These are phyloP conservation scores for Amiota minor DNA, from an alignment of 2,888 invertebrate species.

Conservation along the genomic window DNA sequence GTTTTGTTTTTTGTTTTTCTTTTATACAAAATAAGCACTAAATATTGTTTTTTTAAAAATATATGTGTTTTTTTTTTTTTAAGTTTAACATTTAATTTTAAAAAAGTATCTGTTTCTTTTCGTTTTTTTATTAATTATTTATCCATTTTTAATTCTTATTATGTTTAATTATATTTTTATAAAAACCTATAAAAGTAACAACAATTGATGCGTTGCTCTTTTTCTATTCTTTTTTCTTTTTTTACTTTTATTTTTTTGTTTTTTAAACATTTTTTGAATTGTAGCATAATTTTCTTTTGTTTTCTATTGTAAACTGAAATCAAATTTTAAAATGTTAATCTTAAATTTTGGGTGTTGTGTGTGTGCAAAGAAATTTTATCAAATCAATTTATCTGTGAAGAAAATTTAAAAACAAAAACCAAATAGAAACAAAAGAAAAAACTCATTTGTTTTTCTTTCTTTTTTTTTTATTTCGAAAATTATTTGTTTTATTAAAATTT, in stretches of 20 bases:
- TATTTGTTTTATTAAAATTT: too few species aligned
- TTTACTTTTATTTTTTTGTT: not conserved
- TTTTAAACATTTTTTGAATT: not conserved
- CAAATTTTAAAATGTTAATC: too few species aligned
- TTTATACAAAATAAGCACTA: slow-evolving; percentile 14
- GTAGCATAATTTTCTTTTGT: not conserved
- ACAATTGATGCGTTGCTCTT: not conserved
- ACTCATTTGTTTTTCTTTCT: too few species aligned
- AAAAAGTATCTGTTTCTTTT: slow-evolving; percentile 12
- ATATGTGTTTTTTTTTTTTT: slow-evolving; percentile 1
- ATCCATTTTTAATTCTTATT: not conserved
- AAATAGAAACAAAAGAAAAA: too few species aligned
- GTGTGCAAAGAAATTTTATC: too few species aligned
- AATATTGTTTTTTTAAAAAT: slow-evolving; percentile 21
- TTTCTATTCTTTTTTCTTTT: not conserved
- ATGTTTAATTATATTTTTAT: not conserved
- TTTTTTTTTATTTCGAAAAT: too few species aligned
- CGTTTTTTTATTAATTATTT: too few species aligned
- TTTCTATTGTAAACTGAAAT: too few species aligned
- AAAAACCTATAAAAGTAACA: not conserved
- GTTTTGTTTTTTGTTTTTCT: slow-evolving; percentile 7
- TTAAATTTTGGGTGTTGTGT: too few species aligned
- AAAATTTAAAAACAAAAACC: too few species aligned
- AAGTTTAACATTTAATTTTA: slow-evolving; percentile 12
- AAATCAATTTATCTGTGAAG: too few species aligned